These are phyloP conservation scores for Bibio marci DNA, from an alignment of 2,888 invertebrate species.

Conservation along the genomic window DNA sequence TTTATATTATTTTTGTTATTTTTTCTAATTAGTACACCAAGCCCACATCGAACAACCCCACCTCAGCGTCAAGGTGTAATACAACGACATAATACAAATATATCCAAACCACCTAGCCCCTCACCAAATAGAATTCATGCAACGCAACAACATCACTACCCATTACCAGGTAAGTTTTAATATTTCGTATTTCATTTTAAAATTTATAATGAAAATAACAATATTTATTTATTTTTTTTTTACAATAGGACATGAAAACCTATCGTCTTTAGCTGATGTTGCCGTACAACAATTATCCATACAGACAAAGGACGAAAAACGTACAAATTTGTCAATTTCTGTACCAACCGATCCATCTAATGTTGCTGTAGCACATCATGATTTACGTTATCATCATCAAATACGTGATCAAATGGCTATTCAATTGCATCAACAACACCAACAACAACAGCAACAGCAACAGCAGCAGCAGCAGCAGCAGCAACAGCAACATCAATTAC, in stretches of 20 bases:
- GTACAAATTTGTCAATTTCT: not conserved
- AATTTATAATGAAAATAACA: not conserved
- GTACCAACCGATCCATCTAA: not conserved
- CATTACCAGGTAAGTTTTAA: slow-evolving; percentile 12
- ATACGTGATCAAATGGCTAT: slow-evolving; percentile 31
- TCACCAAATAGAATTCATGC: slow-evolving; percentile 31
- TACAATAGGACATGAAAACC: slow-evolving; percentile 57
- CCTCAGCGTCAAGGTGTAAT: slow-evolving; percentile 56
- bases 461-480: slow-evolving; percentile 17
- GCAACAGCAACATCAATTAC: slow-evolving; percentile 22
- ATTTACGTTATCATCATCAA: slow-evolving; percentile 27
- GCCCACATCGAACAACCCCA: slow-evolving; percentile 31
- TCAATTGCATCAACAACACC: slow-evolving; percentile 18
- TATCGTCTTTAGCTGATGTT: slow-evolving; percentile 75
- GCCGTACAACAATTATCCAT: slow-evolving; percentile 84
- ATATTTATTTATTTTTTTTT: slow-evolving; percentile 1
- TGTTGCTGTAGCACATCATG: slow-evolving; percentile 17
- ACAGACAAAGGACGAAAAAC: slow-evolving; percentile 36
- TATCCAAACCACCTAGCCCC: slow-evolving; percentile 33
- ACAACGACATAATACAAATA: slow-evolving; percentile 50
- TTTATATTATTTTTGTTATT: slow-evolving; percentile 2
- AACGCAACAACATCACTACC: slow-evolving; percentile 21
- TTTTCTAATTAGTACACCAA: slow-evolving; percentile 22
- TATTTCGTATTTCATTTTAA: not conserved
- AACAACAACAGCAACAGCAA: slow-evolving; percentile 21